These are phyloP conservation scores for Oophaga pumilio DNA, from an alignment of 2,113 vertebrate species.

Conservation along the genomic window DNA sequence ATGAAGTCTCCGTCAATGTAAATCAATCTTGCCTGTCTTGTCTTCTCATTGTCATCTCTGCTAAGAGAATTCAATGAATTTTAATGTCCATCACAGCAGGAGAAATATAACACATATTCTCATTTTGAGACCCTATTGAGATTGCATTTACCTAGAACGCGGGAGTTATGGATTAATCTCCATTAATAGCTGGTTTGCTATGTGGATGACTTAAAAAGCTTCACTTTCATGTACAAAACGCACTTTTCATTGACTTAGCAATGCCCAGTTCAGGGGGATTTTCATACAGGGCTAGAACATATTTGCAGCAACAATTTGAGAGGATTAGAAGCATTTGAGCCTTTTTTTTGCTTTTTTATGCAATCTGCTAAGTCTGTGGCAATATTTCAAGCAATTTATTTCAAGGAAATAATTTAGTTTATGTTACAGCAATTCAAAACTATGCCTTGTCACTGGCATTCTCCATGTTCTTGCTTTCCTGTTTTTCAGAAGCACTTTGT, in stretches of 20 bases:
- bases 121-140: constrained; percentile 1
- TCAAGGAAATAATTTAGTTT: constrained; percentile 18
- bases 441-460: constrained; percentile 30
- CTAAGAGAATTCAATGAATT: constrained; percentile 28
- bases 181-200: constrained; percentile 21
- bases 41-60: constrained; percentile 32
- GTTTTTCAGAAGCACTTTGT: neutral
- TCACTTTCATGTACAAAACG: constrained; percentile 31
- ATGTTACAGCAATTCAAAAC: constrained; percentile 7
- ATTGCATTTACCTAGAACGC: constrained; percentile 21
- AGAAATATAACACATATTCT: constrained; percentile 22
- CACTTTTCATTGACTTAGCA: constrained; percentile 10
- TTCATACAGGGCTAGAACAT: constrained; percentile 8
- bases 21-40: constrained; percentile 37
- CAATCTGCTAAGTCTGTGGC: neutral
- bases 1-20: constrained; percentile 16
- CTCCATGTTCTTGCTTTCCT: neutral
- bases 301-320: constrained; percentile 16
- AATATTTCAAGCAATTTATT: constrained; percentile 8
- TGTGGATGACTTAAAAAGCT: constrained; percentile 11
- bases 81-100: constrained; percentile 41
- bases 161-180: constrained; percentile 32
- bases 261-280: constrained; percentile 18
- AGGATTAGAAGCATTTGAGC: neutral
- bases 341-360: neutral